Percentiles rank a stretch among this genome's conserved stretches.
Conservation (phyloP, 2,888 invertebrate species). For the Hyles lineata region DNA sequence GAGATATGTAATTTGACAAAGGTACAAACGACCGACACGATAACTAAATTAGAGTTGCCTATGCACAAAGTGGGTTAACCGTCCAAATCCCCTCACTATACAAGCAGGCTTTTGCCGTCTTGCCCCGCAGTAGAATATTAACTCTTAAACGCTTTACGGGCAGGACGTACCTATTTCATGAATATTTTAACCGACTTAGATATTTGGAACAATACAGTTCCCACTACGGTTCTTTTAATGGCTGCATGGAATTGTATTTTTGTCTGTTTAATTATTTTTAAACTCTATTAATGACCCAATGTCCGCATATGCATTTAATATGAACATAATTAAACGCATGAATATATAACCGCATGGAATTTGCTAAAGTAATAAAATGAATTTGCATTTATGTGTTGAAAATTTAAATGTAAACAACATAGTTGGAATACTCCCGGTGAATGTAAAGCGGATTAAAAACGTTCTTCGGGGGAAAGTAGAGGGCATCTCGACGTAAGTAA, state of each 20-base stretch:
- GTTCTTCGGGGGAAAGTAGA: not conserved
- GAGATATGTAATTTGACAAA: slow-evolving; percentile 51
- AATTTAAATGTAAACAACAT: not conserved
- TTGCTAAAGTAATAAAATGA: not conserved
- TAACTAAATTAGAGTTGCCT: slow-evolving; percentile 54
- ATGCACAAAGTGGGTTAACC: slow-evolving; percentile 49
- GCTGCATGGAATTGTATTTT: not conserved
- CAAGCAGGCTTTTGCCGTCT: slow-evolving; percentile 43
- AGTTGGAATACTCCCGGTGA: not conserved
- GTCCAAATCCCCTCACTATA: slow-evolving; percentile 45
- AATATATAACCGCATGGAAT: not conserved
- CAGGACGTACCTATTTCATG: slow-evolving; percentile 41
- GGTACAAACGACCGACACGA: slow-evolving; percentile 48
- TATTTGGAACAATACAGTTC: slow-evolving; percentile 36
- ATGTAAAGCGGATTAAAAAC: not conserved
- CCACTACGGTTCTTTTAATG: slow-evolving; percentile 32
- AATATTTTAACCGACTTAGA: slow-evolving; percentile 43
- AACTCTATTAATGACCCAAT: too few relatives aligned
- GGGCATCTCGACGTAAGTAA: slow-evolving; percentile 28
- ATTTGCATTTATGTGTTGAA: slow-evolving; percentile 3
- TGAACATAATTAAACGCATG: too few relatives aligned
- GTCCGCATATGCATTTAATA: too few relatives aligned
- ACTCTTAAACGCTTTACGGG: slow-evolving; percentile 45
- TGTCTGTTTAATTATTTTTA: too few relatives aligned
- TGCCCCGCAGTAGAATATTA: slow-evolving; percentile 49